Base-by-base conservation (phyloP, 2,888 invertebrate species). In the Ophion slaviceki region DNA sequence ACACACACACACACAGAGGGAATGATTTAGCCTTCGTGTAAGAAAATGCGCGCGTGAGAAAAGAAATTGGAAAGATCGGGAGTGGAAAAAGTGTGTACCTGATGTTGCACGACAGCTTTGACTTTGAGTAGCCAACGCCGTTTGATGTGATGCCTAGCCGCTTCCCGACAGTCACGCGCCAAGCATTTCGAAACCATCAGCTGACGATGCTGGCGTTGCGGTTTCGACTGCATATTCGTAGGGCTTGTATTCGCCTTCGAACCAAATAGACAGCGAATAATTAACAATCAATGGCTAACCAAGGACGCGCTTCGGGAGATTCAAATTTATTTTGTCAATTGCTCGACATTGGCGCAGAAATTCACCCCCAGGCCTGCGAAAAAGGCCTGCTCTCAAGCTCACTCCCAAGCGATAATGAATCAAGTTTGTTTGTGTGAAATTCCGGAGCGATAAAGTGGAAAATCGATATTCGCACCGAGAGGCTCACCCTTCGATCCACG, bases 401-500 rank as follows among this genome's bases (percentile, higher is more conserved):
- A 0, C 8, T 11, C 47, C 47, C 17, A 14, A 53, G 11, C 53
- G 53, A 53, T 53, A 53, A 53, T 53, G 17, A 53, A 53, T 4
- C 14, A 24, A 24, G 24, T 24, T 24, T 24, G 24, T 24, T 24
- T 24, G 24, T 24, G 24, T 2, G 24, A 24, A 24, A 24, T 24
- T 77, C 6, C 61, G 70, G n/a, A 14, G 32, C 17, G 24, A 62
- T 11, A 24, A 36, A 8, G 36, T 40, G 40, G n/a, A 36, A 59
- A n/a, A 6, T 11, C 32, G 36, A 59, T 17, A 2, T 74, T 61
- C 8, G 14, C 6, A 7, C 36, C 36, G 36, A 40, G 40, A 24
- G 28, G 77, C 71, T 82, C 87, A 97, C 97, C 88, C 97, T 97
- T 74, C 97, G 95, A 94, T 98, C 97, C 76, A 98, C 97, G 92